Evolutionary conservation across 2,888 invertebrate species (phyloP).

Genomic region (Sclerodermus sp.): DNA sequence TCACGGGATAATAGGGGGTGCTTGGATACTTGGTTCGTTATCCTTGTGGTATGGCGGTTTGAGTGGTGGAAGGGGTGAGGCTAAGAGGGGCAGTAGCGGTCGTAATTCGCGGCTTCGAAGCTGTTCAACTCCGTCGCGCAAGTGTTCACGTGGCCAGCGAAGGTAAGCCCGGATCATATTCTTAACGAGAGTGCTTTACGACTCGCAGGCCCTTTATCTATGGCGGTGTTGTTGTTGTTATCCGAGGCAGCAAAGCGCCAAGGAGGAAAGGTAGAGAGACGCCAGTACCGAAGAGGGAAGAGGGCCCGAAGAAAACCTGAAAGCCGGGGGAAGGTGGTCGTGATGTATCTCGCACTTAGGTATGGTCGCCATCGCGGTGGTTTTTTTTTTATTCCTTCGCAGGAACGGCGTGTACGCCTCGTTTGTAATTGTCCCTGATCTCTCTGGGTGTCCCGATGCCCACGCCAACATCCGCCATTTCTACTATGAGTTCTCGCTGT

Average conservation of each 20-base stretch:
- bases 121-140: neutral
- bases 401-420: conserved; percentile 28
- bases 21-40: conserved; percentile 31
- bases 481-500: too few species aligned
- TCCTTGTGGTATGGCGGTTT: conserved; percentile 6
- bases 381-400: conserved; percentile 20
- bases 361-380: conserved; percentile 31
- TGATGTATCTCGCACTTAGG: conserved; percentile 57
- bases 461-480: too few species aligned
- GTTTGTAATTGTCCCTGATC: conserved; percentile 25
- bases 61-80: conserved; percentile 38
- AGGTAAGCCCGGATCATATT: conserved; percentile 56
- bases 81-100: conserved; percentile 48
- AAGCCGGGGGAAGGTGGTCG: conserved; percentile 34
- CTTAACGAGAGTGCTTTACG: conserved; percentile 57
- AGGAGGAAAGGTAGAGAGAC: conserved; percentile 19
- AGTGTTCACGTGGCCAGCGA: conserved; percentile 39
- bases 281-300: conserved; percentile 6
- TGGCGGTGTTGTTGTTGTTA: conserved; percentile 51
- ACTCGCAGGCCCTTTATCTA: conserved; percentile 52
- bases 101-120: conserved; percentile 32
- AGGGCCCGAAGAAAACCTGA: conserved; percentile 15
- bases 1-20: neutral
- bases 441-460: too few species aligned
- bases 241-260: conserved; percentile 41